Evolutionary conservation across 2,113 vertebrate genomes (phyloP).

Genomic region (Myotis brandtii): DNA sequence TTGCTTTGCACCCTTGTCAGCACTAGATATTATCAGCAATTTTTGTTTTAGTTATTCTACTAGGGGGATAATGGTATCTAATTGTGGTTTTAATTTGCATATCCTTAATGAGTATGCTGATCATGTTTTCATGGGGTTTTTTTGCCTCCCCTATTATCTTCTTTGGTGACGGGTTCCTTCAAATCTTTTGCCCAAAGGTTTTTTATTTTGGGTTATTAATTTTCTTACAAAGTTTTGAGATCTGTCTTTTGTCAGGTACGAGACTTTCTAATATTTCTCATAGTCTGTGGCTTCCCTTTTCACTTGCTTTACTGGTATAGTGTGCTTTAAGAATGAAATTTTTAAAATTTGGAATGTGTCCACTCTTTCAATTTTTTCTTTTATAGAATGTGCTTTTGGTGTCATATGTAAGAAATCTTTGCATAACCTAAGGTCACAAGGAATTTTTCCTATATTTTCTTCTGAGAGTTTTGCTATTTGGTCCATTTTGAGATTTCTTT

Average conservation of each 20-base stretch:
- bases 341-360: slow-evolving; percentile 7
- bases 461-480: background rate
- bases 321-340: background rate
- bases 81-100: background rate
- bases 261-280: slow-evolving; percentile 42
- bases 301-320: background rate
- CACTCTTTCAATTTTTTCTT: slow-evolving; percentile 21
- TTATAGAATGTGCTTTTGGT: background rate
- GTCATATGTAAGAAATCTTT: slow-evolving; percentile 35
- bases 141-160: background rate
- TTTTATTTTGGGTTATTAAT: background rate
- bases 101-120: background rate
- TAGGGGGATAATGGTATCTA: background rate
- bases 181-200: background rate
- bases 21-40: background rate
- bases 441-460: background rate
- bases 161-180: slow-evolving; percentile 5
- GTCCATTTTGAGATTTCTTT: background rate
- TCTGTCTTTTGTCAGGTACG: background rate
- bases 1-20: background rate
- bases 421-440: background rate
- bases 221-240: slow-evolving; percentile 10
- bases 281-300: slow-evolving; percentile 8
- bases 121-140: background rate
- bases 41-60: background rate